Evolutionary conservation across 2,797 vertebrate species (phyloP), one percentile per base, ranked within the genome.

Genomic region (Rhinophrynus dorsalis): DNA sequence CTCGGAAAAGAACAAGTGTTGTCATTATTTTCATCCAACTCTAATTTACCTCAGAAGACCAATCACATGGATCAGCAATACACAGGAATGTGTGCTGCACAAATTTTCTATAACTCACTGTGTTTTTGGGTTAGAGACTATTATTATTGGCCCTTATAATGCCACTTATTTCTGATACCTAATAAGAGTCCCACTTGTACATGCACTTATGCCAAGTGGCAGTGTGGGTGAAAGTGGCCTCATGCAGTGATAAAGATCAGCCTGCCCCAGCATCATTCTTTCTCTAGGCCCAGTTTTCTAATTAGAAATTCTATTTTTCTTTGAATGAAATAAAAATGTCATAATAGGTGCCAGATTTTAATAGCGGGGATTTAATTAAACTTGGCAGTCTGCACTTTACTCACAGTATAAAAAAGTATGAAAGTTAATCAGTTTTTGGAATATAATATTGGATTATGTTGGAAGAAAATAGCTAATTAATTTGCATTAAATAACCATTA

Each of bases 361-460:
- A 66, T 73, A 66, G 69, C 62, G 11, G 20, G 35, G 55, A 66
- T 73, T 73, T 73, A 73, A 73, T 73, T 73, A 73, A 73, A 73
- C 42, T 73, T 73, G 62, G 69, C 69, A 66, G 69, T 32, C 60
- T 2, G 52, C 50, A 64, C 52, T 73, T 73, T 73, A 73, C 44
- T 66, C 47, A 66, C 15, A 52, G 61, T 42, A 66, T 59, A 65
- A 64, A 62, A 64, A 50, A 58, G 47, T 44, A 54, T 11, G 26
- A 73, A 66, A 66, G 54, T 65, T 73, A 73, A 73, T 73, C 69
- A 73, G 61, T 73, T 73, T 73, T 65, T 73, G 55, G 69, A 73
- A 66, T 73, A 59, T 73, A 66, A 73, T 66, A 73, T 60, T 60
- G 69, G 54, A 73, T 73, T 66, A 73, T 66, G 69, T 66, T 66